phyloP scores from a whole-genome alignment of 2,888 invertebrate species.

The Boloria selene region DNA sequence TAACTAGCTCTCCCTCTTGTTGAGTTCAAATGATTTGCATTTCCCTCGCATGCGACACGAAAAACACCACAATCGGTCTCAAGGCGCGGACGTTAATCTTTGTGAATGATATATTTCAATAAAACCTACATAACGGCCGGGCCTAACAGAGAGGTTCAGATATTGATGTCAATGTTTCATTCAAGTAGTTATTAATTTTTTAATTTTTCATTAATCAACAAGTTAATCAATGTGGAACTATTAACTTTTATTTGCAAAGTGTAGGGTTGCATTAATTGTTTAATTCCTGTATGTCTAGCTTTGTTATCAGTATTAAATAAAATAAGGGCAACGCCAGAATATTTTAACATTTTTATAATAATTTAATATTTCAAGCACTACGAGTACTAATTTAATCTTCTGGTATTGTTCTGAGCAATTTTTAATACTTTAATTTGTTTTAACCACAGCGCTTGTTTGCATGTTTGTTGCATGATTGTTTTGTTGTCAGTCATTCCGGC shows the following conservation, averaged over 20 bases:
- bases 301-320: too few relatives aligned
- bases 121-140: conserved; percentile 44
- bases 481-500: conserved; percentile 74
- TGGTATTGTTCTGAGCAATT: neutral
- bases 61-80: conserved; percentile 45
- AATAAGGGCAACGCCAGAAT: too few relatives aligned
- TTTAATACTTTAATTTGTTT: conserved; percentile 40
- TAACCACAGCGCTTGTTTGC: conserved; percentile 54
- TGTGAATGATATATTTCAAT: conserved; percentile 73
- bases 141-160: too few relatives aligned
- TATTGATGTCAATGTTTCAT: too few relatives aligned
- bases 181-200: too few relatives aligned
- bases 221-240: too few relatives aligned
- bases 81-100: conserved; percentile 67
- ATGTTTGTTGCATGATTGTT: conserved; percentile 74
- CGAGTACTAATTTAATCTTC: conserved; percentile 11
- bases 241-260: too few relatives aligned
- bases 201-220: too few relatives aligned
- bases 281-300: too few relatives aligned
- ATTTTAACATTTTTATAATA: too few relatives aligned
- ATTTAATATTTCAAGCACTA: neutral
- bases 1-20: conserved; percentile 13
- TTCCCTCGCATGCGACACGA: conserved; percentile 52
- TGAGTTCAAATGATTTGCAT: conserved; percentile 54
- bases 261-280: too few relatives aligned